Conservation (phyloP, 2,888 invertebrate genomes). For the Nectonema munidae region DNA sequence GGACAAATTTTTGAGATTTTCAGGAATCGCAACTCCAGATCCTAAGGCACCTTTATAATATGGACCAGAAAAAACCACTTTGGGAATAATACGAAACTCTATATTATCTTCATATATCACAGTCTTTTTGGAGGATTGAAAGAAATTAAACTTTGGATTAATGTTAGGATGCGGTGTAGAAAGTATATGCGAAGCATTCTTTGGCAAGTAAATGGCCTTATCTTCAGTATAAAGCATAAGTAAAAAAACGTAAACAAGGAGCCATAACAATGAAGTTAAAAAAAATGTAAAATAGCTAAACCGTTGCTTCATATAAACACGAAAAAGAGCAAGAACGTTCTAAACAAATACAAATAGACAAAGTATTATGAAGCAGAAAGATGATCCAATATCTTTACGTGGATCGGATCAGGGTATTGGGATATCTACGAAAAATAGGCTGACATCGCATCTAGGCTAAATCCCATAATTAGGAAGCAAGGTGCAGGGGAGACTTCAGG, state of each 20-base stretch:
- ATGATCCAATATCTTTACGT: too few relatives aligned
- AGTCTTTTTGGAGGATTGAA: background rate
- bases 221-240: slow-evolving; percentile 1
- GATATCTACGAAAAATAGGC: too few relatives aligned
- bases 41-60: background rate
- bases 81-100: too few relatives aligned
- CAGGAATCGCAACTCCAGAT: background rate
- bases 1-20: slow-evolving; percentile 28
- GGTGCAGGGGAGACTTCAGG: too few relatives aligned
- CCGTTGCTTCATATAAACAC: too few relatives aligned
- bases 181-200: background rate
- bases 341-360: too few relatives aligned
- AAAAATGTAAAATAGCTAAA: too few relatives aligned
- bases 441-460: too few relatives aligned
- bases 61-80: background rate
- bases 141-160: background rate
- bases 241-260: slow-evolving; percentile 9
- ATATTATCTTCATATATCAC: background rate
- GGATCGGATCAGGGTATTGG: too few relatives aligned
- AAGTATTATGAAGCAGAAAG: too few relatives aligned
- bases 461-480: too few relatives aligned
- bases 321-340: too few relatives aligned
- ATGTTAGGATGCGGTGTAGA: background rate
- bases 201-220: background rate
- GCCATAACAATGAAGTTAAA: slow-evolving; percentile 7